These are phyloP conservation scores for Hyaena hyaena DNA, from an alignment of 2,113 vertebrate species.

Conservation along the genomic window DNA sequence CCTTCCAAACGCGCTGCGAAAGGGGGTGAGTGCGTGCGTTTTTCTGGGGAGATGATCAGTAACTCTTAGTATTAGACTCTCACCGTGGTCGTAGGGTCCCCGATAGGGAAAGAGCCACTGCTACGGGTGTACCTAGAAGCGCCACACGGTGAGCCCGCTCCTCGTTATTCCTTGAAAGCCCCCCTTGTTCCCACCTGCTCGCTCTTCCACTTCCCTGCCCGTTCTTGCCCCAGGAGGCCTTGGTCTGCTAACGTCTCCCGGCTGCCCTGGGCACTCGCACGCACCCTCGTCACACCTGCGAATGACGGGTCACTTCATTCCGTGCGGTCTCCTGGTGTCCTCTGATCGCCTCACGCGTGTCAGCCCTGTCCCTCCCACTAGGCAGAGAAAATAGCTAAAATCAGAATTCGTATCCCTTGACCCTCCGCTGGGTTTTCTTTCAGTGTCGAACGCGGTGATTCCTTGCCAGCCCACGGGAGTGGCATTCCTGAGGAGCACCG, in stretches of 20 bases:
- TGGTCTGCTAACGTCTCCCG: background rate
- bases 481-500: background rate
- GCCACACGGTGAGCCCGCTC: fast-evolving
- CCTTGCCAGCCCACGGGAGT: background rate
- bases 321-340: background rate
- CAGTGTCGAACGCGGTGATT: fast-evolving
- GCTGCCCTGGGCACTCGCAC: background rate
- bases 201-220: background rate
- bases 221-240: background rate
- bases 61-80: background rate
- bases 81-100: background rate
- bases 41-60: background rate
- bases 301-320: background rate
- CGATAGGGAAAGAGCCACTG: no score
- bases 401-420: background rate
- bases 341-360: background rate
- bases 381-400: background rate
- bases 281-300: background rate
- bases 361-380: background rate
- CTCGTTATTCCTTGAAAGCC: fast-evolving
- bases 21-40: background rate
- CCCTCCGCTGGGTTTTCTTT: background rate
- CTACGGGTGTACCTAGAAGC: fast-evolving
- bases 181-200: background rate
- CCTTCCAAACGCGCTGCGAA: background rate